Evolutionary conservation across 2,797 vertebrate species (phyloP).

Genomic region (Microctenopoma stevenorrisi): DNA sequence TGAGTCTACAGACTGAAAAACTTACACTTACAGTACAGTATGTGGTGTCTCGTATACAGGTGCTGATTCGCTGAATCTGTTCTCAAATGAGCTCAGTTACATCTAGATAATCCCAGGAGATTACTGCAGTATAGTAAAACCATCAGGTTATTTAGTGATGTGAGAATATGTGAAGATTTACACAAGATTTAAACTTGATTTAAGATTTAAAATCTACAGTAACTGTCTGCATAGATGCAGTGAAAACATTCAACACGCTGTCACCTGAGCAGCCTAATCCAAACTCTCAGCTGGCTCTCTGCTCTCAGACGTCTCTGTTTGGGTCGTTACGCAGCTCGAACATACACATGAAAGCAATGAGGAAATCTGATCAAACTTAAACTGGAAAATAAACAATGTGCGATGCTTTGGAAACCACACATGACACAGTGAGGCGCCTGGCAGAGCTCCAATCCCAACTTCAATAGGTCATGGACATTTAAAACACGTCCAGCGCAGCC

Average conservation of each 20-base stretch:
- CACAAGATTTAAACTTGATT: constrained; percentile 21
- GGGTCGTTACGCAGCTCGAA: constrained; percentile 1
- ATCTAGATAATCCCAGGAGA: constrained; percentile 14
- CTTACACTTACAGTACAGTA: background rate
- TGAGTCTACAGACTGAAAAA: background rate
- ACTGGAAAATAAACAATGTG: constrained; percentile 25
- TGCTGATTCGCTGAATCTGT: constrained; percentile 5
- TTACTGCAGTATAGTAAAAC: constrained; percentile 17
- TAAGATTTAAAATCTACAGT: constrained; percentile 20
- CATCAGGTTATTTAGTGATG: constrained; percentile 19
- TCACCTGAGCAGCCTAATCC: constrained; percentile 42
- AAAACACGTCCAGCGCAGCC: constrained; percentile 8
- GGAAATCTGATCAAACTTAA: constrained; percentile 28
- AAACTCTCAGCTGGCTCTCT: constrained; percentile 23
- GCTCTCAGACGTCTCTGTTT: constrained; percentile 24
- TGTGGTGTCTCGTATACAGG: background rate
- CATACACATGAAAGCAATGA: constrained; percentile 10
- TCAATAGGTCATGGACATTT: constrained; percentile 26
- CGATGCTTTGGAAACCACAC: constrained; percentile 29
- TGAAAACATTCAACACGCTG: constrained; percentile 44
- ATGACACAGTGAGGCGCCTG: constrained; percentile 15
- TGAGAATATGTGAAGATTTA: constrained; percentile 4
- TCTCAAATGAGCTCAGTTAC: constrained; percentile 19
- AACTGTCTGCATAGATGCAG: constrained; percentile 32
- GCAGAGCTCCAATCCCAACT: constrained; percentile 26